Conservation (phyloP, 2,797 vertebrate genomes). For the Cyprinodon diabolis region DNA sequence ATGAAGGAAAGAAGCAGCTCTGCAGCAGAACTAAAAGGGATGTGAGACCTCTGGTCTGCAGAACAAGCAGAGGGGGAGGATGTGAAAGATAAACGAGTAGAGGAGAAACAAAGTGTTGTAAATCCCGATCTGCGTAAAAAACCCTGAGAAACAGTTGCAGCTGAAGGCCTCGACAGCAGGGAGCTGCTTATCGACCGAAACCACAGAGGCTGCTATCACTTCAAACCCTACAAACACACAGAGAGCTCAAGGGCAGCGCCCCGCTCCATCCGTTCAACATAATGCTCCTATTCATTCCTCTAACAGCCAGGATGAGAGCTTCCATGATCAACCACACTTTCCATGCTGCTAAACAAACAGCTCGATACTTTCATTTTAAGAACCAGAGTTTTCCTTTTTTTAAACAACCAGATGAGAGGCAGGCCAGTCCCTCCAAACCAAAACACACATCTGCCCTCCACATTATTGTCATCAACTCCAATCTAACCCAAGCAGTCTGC, state of each 20-base stretch:
- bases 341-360: not conserved
- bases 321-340: constrained; percentile 20
- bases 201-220: constrained; percentile 48
- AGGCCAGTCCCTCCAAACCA: not conserved
- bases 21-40: not conserved
- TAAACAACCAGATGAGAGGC: not conserved
- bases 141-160: constrained; percentile 41
- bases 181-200: constrained; percentile 57
- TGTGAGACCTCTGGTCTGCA: not conserved
- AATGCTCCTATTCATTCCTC: constrained; percentile 52
- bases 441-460: not conserved
- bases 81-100: constrained; percentile 27
- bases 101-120: constrained; percentile 34
- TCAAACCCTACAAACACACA: constrained; percentile 19
- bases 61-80: constrained; percentile 10
- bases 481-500: not conserved
- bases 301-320: constrained; percentile 3
- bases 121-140: constrained; percentile 24
- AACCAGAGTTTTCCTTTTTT: not conserved
- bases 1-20: not conserved
- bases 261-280: constrained; percentile 15
- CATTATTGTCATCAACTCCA: too few relatives aligned
- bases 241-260: constrained; percentile 45
- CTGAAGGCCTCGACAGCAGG: constrained; percentile 42
- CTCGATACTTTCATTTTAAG: constrained; percentile 6